Conservation (phyloP, 2,797 vertebrate species). For the Pelodytes ibericus region DNA sequence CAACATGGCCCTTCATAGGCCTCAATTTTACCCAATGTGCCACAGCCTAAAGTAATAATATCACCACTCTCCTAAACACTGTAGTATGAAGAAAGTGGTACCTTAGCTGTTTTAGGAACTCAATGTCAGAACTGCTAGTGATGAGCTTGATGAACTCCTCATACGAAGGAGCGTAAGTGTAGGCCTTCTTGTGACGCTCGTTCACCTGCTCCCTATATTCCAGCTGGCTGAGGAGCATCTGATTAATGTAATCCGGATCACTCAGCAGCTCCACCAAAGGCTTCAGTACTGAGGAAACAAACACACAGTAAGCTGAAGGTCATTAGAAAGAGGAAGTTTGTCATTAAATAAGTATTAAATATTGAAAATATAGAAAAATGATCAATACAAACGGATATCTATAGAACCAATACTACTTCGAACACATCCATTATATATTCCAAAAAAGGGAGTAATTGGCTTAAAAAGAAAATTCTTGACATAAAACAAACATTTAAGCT, state of each 20-base stretch:
- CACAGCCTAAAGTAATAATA: too few relatives aligned
- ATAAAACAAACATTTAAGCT: too few relatives aligned
- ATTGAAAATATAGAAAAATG: too few relatives aligned
- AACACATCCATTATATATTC: too few relatives aligned
- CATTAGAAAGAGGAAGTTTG: background rate
- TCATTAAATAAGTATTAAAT: too few relatives aligned
- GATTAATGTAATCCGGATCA: conserved; percentile 95
- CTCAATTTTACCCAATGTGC: too few relatives aligned
- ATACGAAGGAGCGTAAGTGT: conserved; percentile 95
- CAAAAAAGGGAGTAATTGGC: too few relatives aligned
- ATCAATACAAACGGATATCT: too few relatives aligned
- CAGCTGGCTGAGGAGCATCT: conserved; percentile 90
- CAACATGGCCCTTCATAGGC: too few relatives aligned
- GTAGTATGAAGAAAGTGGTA: conserved; percentile 57
- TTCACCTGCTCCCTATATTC: conserved; percentile 92
- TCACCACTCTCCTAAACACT: too few relatives aligned
- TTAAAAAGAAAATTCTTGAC: too few relatives aligned
- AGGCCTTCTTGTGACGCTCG: conserved; percentile 94
- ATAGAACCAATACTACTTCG: too few relatives aligned
- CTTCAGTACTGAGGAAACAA: conserved; percentile 81
- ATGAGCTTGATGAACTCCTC: conserved; percentile 99
- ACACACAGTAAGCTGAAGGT: conserved; percentile 34
- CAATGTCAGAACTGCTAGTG: conserved; percentile 88
- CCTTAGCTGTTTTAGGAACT: conserved; percentile 98
- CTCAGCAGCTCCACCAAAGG: conserved; percentile 92